Evolutionary conservation across 2,113 vertebrate genomes (phyloP).

Genomic region (Actenoides lindsayi): DNA sequence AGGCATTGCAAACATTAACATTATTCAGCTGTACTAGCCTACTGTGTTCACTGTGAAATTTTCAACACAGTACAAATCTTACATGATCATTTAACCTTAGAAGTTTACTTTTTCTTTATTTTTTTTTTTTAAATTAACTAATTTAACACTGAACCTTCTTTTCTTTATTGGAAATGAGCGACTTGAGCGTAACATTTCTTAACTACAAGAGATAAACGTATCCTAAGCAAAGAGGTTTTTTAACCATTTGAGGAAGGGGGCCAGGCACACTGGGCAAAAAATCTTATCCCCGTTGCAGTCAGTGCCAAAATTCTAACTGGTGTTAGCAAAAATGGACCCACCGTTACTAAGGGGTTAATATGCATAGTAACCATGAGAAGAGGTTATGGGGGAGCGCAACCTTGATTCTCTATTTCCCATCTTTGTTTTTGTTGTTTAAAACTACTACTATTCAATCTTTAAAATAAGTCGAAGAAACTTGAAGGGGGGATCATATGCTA

Average conservation of each 20-base stretch:
- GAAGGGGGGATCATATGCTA: slow-evolving; percentile 71
- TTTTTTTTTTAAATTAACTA: background rate
- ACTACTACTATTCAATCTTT: slow-evolving; percentile 57
- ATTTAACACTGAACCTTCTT: slow-evolving; percentile 36
- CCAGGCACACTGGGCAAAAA: background rate
- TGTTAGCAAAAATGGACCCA: background rate
- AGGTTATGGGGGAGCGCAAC: background rate
- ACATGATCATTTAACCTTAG: slow-evolving; percentile 26
- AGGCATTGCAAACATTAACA: background rate
- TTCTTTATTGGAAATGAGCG: background rate
- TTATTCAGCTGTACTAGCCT: slow-evolving; percentile 28
- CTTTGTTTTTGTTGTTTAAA: slow-evolving; percentile 64
- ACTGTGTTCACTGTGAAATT: slow-evolving; percentile 65
- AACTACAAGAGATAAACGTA: background rate
- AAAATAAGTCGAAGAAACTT: slow-evolving; percentile 72
- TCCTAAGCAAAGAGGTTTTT: slow-evolving; percentile 18
- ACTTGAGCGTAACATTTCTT: slow-evolving; percentile 11
- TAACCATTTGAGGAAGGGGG: slow-evolving; percentile 20
- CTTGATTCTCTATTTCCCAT: slow-evolving; percentile 28
- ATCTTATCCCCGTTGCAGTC: slow-evolving; percentile 2
- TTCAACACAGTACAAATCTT: background rate
- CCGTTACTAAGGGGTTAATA: background rate
- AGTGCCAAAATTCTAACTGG: slow-evolving; percentile 23
- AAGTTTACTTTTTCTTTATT: slow-evolving; percentile 35
- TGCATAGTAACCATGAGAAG: background rate